Conservation (phyloP, 2,797 vertebrate genomes). For the Fistularia commersonii region DNA sequence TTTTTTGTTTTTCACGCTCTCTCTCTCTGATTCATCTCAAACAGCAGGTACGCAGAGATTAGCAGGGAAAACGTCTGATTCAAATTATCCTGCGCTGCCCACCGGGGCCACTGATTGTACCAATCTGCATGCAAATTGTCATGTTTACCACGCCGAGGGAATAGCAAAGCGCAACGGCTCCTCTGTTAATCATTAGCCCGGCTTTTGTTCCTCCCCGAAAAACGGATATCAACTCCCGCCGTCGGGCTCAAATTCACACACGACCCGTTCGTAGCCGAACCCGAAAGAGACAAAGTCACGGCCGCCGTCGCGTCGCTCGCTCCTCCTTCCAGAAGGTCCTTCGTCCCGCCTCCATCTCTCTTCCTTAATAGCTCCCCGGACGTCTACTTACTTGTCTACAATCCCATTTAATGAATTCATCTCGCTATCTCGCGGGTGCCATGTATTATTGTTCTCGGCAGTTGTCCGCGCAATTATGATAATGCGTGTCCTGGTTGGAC, state of each 20-base stretch:
- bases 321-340: constrained; percentile 9
- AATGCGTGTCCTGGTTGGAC: constrained; percentile 60
- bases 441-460: constrained; percentile 62
- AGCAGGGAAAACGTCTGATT: constrained; percentile 26
- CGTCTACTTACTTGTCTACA: constrained; percentile 50
- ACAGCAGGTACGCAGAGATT: constrained; percentile 16
- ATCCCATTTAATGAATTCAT: constrained; percentile 74
- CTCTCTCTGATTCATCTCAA: constrained; percentile 13
- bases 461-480: constrained; percentile 67
- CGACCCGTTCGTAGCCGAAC: neutral
- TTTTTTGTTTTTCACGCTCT: too few relatives aligned
- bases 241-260: constrained; percentile 30
- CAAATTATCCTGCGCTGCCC: constrained; percentile 41
- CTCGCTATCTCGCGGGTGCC: constrained; percentile 59
- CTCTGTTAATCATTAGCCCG: too few relatives aligned
- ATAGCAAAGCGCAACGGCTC: constrained; percentile 38
- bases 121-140: constrained; percentile 72
- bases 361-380: constrained; percentile 53
- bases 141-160: constrained; percentile 56
- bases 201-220: constrained; percentile 21
- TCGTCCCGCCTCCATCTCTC: constrained; percentile 26
- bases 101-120: constrained; percentile 58
- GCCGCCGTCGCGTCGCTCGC: neutral
- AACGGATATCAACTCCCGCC: constrained; percentile 13
- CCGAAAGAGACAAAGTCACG: too few relatives aligned